A percentile compares a stretch with the other conserved stretches of the same genome.
Conservation (phyloP, 1,140 invertebrate species). For the Cyrtorhinus lividipennis region DNA sequence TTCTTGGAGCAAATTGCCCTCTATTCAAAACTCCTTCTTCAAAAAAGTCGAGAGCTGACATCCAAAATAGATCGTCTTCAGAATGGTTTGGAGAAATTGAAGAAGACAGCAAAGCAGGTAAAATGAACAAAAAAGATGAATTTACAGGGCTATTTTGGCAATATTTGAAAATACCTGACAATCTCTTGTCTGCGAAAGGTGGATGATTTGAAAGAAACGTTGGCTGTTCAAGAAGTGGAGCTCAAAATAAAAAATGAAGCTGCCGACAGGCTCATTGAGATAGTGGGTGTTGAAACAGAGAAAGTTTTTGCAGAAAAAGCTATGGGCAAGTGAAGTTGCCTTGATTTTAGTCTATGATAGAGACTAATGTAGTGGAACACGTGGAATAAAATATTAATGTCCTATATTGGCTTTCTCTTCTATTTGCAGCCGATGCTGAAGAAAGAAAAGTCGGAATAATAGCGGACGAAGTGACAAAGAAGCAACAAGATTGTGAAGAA, state of each 20-base stretch:
- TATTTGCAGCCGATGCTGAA: slow-evolving; percentile 71
- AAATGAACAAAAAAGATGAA: background rate
- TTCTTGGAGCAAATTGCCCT: slow-evolving; percentile 91
- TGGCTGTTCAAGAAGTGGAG: slow-evolving; percentile 87
- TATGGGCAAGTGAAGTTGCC: slow-evolving; percentile 45
- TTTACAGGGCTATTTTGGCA: background rate
- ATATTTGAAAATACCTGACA: background rate
- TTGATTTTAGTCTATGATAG: no score
- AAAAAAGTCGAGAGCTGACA: slow-evolving; percentile 66
- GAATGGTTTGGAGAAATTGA: slow-evolving; percentile 84
- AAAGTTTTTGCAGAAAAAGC: slow-evolving; percentile 85
- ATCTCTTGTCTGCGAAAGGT: slow-evolving; percentile 37
- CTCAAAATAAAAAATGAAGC: slow-evolving; percentile 89
- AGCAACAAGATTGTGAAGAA: slow-evolving; percentile 83
- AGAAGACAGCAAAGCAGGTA: slow-evolving; percentile 65
- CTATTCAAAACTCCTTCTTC: slow-evolving; percentile 70
- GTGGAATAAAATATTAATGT: no score
- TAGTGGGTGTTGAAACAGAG: slow-evolving; percentile 85
- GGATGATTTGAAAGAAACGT: slow-evolving; percentile 77
- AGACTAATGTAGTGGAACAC: no score
- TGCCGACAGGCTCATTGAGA: slow-evolving; percentile 84
- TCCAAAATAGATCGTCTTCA: slow-evolving; percentile 74
- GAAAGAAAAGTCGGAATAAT: slow-evolving; percentile 85
- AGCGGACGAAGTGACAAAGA: slow-evolving; percentile 85
- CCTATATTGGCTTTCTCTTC: no score